phyloP scores from a whole-genome alignment of 2,888 invertebrate genomes.

The Cabera pusaria region DNA sequence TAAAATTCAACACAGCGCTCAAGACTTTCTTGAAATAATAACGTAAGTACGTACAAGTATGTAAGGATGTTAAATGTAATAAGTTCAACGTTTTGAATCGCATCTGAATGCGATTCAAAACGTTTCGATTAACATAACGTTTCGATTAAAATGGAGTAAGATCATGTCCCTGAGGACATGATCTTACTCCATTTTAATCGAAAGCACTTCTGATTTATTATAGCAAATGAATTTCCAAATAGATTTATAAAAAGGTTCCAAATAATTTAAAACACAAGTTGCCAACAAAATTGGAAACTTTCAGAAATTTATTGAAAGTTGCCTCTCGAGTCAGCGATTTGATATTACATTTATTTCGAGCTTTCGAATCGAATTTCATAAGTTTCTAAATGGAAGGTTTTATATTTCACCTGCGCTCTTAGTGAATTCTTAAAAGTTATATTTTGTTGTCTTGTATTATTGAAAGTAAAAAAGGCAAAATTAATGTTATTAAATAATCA shows the following conservation, averaged over 20 bases:
- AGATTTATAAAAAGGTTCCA: constrained; percentile 18
- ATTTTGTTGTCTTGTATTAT: constrained; percentile 1
- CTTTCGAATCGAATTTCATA: constrained; percentile 18
- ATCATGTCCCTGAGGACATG: too few species aligned
- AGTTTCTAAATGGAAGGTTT: constrained; percentile 24
- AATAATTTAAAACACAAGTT: constrained; percentile 23
- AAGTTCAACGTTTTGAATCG: too few species aligned
- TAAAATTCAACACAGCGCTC: too few species aligned
- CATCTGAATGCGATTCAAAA: too few species aligned
- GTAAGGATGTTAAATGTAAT: too few species aligned
- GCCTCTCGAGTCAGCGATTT: constrained; percentile 19
- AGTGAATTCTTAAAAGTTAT: constrained; percentile 9
- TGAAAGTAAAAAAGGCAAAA: too few species aligned
- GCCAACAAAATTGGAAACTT: constrained; percentile 21
- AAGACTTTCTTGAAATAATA: too few species aligned
- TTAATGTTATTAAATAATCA: too few species aligned
- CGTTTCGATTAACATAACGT: too few species aligned
- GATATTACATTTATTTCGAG: constrained; percentile 23
- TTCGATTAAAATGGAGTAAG: too few species aligned
- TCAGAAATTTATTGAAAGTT: constrained; percentile 21
- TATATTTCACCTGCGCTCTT: constrained; percentile 20
- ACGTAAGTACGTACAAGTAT: too few species aligned
- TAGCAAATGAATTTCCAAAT: constrained; percentile 12
- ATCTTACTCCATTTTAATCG: too few species aligned
- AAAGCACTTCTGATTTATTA: constrained; percentile 9